Conservation (phyloP, 64 coral and sea anemone genomes). For the Stylophora pistillata region DNA sequence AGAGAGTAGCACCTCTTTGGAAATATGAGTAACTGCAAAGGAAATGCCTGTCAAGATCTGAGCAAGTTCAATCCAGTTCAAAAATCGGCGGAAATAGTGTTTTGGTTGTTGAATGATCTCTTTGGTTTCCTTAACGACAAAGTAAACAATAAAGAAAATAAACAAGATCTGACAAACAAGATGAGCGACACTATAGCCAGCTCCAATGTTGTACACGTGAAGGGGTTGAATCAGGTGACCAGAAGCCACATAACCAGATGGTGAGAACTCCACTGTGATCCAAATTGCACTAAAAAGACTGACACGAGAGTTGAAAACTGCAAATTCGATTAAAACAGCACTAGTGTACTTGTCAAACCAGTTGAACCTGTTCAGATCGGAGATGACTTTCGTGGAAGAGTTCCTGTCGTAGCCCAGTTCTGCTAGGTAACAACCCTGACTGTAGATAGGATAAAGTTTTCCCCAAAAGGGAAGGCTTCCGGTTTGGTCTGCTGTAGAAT, state of each 20-base stretch:
- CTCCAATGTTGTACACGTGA: conserved; percentile 29
- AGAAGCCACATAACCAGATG: conserved; percentile 27
- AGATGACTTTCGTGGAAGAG: conserved; percentile 4
- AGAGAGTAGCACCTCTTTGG: conserved; percentile 19
- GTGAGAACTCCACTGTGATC: conserved; percentile 27
- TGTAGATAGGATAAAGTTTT: background rate
- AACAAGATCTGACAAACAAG: conserved; percentile 40
- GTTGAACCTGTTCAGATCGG: background rate
- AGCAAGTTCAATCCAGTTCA: conserved; percentile 37
- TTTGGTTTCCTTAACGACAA: background rate
- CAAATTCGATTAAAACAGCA: conserved; percentile 36
- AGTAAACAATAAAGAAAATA: conserved; percentile 39
- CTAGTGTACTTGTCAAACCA: conserved; percentile 46
- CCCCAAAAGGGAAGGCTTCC: background rate
- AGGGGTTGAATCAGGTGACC: conserved; percentile 26
- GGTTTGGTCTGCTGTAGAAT: conserved; percentile 6
- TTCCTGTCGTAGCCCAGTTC: conserved; percentile 9
- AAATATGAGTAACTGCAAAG: conserved; percentile 24
- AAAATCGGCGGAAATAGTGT: conserved; percentile 17
- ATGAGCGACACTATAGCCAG: conserved; percentile 29
- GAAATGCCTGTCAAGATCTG: conserved; percentile 24
- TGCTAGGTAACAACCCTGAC: conserved; percentile 35
- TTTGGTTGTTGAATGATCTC: background rate
- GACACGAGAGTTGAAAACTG: conserved; percentile 22
- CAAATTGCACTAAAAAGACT: conserved; percentile 42